phyloP scores from a whole-genome alignment of 2,888 invertebrate genomes.

The Ochropleura leucogaster region DNA sequence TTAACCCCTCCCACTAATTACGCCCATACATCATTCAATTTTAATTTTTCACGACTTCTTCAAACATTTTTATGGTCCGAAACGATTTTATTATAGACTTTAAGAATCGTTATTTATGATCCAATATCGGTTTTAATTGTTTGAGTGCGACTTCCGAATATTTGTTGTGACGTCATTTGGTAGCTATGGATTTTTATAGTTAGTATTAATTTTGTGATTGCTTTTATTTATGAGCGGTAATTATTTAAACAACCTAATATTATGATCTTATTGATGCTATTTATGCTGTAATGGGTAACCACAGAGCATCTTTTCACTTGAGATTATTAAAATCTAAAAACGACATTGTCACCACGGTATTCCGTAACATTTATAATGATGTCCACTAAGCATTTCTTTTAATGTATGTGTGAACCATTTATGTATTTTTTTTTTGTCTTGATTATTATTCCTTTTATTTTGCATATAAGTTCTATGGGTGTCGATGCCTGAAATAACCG shows the following conservation, averaged over 20 bases:
- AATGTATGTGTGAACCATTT: too few species aligned
- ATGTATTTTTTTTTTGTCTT: too few species aligned
- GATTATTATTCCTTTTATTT: too few species aligned
- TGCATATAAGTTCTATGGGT: too few species aligned
- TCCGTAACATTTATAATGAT: too few species aligned
- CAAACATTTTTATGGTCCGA: conserved; percentile 67
- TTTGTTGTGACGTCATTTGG: conserved; percentile 38
- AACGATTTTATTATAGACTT: conserved; percentile 57
- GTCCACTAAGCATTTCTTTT: too few species aligned
- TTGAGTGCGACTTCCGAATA: conserved; percentile 49
- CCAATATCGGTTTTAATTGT: conserved; percentile 52
- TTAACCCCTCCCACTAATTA: conserved; percentile 77
- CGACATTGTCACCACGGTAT: too few species aligned
- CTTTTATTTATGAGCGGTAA: not conserved
- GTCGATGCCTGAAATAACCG: too few species aligned
- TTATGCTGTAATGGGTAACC: too few species aligned
- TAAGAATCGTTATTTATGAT: conserved; percentile 57
- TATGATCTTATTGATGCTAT: too few species aligned
- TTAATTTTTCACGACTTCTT: conserved; percentile 72
- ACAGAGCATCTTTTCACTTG: too few species aligned
- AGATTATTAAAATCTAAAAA: too few species aligned
- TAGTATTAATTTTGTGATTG: not conserved
- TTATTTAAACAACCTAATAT: not conserved
- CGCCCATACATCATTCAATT: conserved; percentile 73
- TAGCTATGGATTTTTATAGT: conserved; percentile 14